Evolutionary conservation across 2,797 vertebrate species (phyloP), one percentile per base, ranked within the genome.

Genomic region (Cyclopterus lumpus): DNA sequence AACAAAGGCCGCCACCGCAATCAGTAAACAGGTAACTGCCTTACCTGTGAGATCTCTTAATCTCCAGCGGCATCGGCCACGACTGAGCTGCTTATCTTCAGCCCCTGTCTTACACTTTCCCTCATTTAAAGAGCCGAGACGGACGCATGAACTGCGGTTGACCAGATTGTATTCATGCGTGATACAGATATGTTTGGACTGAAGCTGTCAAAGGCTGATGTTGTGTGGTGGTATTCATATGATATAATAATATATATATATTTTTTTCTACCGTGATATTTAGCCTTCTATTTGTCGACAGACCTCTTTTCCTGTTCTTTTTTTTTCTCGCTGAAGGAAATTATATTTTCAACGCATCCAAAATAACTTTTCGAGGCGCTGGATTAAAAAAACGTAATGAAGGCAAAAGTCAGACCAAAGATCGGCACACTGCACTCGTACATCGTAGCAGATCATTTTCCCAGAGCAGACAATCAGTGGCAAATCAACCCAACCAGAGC

Each of bases 1-100:
- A 76, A 58, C 77, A 77, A 83, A 77, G 72, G 49, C 70, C 49
- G 44, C n/a, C 8, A 1, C 4, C 60, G 8, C 65, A 59, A 70
- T 87, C 73, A 46, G 76, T 20, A 62, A 86, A 80, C 83, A 57
- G 70, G 69, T 49, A 22, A 79, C 63, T 71, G 67, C 77, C 86
- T 66, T 18, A 80, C 74, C 69, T 57, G 53, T 83, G 49, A 79
- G 80, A 65, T 65, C 71, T 14, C 57, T 48, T 85, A 78, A 83
- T 89, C 86, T 80, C 36, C 48, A 40, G 38, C 54, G 59, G 34
- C 79, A 46, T 71, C 20, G 5, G 16, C 32, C 32, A 15, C 42
- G 3, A 59, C 75, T 57, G 73, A 89, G 81, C 73, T 54, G 73
- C 57, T 86, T 85, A 85, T 82, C 72, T 2, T 72, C 61, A 71